These are phyloP conservation scores for Lophius piscatorius DNA, from an alignment of 2,113 vertebrate genomes.

Conservation along the genomic window DNA sequence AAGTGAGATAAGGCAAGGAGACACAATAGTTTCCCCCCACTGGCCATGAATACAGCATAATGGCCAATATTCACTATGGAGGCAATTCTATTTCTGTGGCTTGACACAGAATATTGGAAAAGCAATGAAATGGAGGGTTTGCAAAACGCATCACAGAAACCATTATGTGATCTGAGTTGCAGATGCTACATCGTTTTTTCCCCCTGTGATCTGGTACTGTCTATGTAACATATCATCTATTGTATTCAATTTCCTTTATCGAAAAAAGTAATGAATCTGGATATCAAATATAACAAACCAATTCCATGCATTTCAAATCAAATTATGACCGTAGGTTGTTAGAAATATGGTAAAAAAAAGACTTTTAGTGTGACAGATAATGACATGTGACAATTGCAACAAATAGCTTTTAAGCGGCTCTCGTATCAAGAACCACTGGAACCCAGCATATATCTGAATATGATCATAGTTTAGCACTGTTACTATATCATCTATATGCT, in stretches of 20 bases:
- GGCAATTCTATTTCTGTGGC: conserved; percentile 42
- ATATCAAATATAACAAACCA: neutral
- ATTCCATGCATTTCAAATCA: neutral
- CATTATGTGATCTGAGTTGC: conserved; percentile 44
- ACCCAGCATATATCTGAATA: neutral
- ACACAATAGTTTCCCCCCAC: conserved; percentile 54
- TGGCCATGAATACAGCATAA: conserved; percentile 37
- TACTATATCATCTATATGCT: neutral
- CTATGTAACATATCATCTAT: neutral
- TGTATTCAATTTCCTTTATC: neutral
- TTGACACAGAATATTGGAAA: conserved; percentile 62
- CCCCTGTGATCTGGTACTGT: neutral
- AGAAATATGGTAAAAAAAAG: neutral
- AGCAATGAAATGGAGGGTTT: conserved; percentile 60
- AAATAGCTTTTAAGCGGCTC: neutral
- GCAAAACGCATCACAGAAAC: conserved; percentile 55
- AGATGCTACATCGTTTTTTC: conserved; percentile 42
- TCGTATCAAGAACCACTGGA: neutral
- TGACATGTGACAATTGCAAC: neutral
- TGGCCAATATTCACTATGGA: conserved; percentile 62
- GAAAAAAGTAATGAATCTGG: neutral
- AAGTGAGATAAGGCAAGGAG: conserved; percentile 52
- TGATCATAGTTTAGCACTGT: neutral
- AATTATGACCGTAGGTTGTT: neutral
- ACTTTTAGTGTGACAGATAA: neutral